Percentiles rank a stretch among this genome's conserved stretches.
These are phyloP conservation scores for Neomicropteryx cornuta DNA, from an alignment of 1,140 invertebrate genomes.

Conservation along the genomic window DNA sequence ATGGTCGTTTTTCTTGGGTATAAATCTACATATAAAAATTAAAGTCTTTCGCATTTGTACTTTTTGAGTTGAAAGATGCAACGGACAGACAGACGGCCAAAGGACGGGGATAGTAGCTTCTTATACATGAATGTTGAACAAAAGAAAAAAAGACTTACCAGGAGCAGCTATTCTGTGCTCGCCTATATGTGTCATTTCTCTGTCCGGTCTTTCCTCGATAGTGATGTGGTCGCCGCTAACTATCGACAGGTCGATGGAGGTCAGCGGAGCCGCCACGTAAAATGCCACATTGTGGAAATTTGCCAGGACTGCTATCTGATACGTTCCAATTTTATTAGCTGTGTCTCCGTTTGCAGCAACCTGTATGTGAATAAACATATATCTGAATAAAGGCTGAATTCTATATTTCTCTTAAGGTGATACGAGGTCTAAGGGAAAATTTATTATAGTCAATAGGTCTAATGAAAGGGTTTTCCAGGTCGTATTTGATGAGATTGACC, in stretches of 20 bases:
- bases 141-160: conserved; percentile 44
- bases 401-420: too few relatives aligned
- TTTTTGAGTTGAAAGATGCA: too few relatives aligned
- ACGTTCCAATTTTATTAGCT: conserved; percentile 99
- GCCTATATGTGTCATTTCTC: conserved; percentile 83
- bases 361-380: conserved; percentile 24
- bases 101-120: too few relatives aligned
- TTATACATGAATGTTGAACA: too few relatives aligned
- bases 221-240: conserved; percentile 74
- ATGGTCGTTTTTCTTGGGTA: too few relatives aligned
- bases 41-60: too few relatives aligned
- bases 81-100: too few relatives aligned
- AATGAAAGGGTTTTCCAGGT: too few relatives aligned
- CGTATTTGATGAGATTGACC: too few relatives aligned
- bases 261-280: conserved; percentile 88
- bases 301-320: conserved; percentile 89
- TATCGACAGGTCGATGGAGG: conserved; percentile 80
- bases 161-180: conserved; percentile 74
- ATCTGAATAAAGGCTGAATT: neutral
- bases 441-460: too few relatives aligned
- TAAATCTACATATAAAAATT: too few relatives aligned
- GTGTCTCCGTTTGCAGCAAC: conserved; percentile 94
- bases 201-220: conserved; percentile 86
- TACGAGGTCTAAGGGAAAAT: too few relatives aligned
- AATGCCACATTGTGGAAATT: conserved; percentile 89